Base-by-base conservation (phyloP, 2,888 invertebrate species). In the Hecatera dysodea region DNA sequence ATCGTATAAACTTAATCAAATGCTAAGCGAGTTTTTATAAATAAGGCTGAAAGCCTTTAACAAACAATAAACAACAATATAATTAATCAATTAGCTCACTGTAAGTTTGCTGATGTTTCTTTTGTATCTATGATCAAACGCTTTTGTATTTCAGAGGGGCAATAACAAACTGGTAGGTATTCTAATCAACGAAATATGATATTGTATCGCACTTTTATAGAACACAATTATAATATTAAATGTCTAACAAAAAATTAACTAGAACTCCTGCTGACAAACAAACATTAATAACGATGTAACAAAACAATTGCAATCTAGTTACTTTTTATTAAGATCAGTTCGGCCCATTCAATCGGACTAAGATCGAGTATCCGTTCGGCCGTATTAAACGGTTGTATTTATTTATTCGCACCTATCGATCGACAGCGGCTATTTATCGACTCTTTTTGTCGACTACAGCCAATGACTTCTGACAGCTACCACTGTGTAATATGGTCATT, bases 341-440 rank as follows among this genome's bases (percentile, higher is more conserved):
- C 50, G 44, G 15, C 42, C 66, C 48, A 79, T 78, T 67, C 61
- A 77, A 77, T 70, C 72, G 46, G 39, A 55, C 61, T 19, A 22
- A 42, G 66, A 82, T 72, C 66, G 57, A 69, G 62, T 79, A 61
- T 73, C 66, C 63, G 50, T n/a, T 24, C 27, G 63, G 57, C 48
- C 22, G 56, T 60, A 67, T 62, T 59, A 65, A 57, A 60, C 33
- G 44, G 44, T 72, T 11, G 44, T 67, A 69, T 76, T 70, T 73
- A 80, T 75, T 27, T 67, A 57, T 79, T 70, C 50, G 53, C 67
- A 71, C 61, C 61, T 68, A 75, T 70, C 80, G 60, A 65, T 64
- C 61, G 80, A 78, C 80, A 67, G 65, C 64, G 50, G 71, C 78
- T 65, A 86, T 85, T 86, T 73, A 65, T 78, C 75, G 72, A 69